Evolutionary conservation across 2,888 invertebrate genomes (phyloP).

Genomic region (Morpho achilles): DNA sequence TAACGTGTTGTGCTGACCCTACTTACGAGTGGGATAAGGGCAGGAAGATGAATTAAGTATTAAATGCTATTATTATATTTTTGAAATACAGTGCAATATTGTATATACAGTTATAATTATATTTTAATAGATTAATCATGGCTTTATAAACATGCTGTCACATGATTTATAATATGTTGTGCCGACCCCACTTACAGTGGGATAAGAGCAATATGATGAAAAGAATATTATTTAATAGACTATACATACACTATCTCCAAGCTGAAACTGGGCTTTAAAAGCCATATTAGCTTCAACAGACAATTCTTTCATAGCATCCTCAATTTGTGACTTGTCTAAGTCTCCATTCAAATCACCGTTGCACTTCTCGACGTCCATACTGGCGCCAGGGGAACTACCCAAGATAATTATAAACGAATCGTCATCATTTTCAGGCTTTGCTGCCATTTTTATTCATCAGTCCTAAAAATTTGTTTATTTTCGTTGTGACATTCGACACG

Average conservation of each 20-base stretch:
- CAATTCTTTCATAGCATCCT: slow-evolving; percentile 64
- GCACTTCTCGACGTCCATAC: slow-evolving; percentile 53
- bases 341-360: slow-evolving; percentile 42
- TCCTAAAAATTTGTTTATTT: slow-evolving; percentile 11
- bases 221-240: background rate
- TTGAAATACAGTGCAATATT: no score
- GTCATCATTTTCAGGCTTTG: slow-evolving; percentile 52
- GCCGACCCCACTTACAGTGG: no score
- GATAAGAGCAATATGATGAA: no score
- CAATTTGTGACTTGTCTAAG: slow-evolving; percentile 48
- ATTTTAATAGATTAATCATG: no score
- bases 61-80: no score
- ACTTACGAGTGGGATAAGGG: no score
- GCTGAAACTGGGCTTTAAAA: slow-evolving; percentile 62
- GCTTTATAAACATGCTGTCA: no score
- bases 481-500: no score
- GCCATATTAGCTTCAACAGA: slow-evolving; percentile 58
- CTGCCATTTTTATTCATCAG: slow-evolving; percentile 43
- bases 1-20: no score
- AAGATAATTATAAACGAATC: slow-evolving; percentile 69
- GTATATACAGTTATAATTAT: no score
- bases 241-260: slow-evolving; percentile 61
- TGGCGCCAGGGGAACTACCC: slow-evolving; percentile 61
- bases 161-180: no score
- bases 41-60: no score